A percentile compares a stretch with the other conserved stretches of the same genome.
Evolutionary conservation across 2,888 invertebrate species (phyloP).

Genomic region (Tetropium fuscum): DNA sequence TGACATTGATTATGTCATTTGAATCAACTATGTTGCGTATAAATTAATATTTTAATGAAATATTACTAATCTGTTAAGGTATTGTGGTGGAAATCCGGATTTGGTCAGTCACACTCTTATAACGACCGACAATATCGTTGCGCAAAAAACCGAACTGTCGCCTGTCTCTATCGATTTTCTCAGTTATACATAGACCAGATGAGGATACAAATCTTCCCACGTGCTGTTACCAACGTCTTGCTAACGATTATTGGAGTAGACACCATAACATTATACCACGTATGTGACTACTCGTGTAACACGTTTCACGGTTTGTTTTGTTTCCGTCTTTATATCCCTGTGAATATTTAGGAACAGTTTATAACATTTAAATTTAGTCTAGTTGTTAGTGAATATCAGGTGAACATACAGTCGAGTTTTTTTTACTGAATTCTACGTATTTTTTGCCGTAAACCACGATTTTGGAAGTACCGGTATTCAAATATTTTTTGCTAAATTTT

Average conservation of each 20-base stretch:
- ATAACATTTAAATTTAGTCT: no score
- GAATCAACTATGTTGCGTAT: no score
- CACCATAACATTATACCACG: constrained; percentile 6
- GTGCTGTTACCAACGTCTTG: background rate
- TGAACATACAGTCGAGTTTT: no score
- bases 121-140: no score
- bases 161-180: constrained; percentile 3
- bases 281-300: constrained; percentile 4
- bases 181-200: background rate
- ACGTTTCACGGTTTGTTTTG: constrained; percentile 1
- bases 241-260: constrained; percentile 14
- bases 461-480: background rate
- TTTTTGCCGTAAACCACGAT: no score
- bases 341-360: background rate
- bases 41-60: no score
- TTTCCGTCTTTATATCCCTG: background rate
- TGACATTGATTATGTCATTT: no score
- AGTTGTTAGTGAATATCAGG: no score
- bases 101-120: no score
- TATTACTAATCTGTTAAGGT: no score
- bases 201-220: constrained; percentile 2
- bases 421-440: no score
- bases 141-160: background rate
- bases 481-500: background rate
- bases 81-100: no score